Evolutionary conservation across 2,888 invertebrate species (phyloP), one percentile per base, ranked within the genome.

Genomic region (Alsophila aescularia): DNA sequence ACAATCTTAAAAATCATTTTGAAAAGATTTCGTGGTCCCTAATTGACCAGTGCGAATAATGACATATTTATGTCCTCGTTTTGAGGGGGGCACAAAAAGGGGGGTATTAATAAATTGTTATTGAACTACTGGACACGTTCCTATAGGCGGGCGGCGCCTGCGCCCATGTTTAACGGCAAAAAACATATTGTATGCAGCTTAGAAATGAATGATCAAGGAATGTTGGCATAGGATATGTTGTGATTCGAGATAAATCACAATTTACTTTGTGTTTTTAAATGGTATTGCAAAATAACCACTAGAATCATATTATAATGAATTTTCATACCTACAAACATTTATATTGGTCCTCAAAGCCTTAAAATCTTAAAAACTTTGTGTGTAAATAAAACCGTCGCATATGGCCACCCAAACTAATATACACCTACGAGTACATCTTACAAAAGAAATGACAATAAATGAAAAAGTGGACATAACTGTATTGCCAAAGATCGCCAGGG

Each of bases 31-130:
- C 50, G 31, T 45, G 52, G 44, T 35, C 49, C 64, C 76, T 89
- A 87, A 90, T 89, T 89, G 88, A 82, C 71, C 77, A 80, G 87
- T 81, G 87, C 75, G 81, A 85, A 85, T 85, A 85, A 87, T 84
- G 87, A 85, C 85, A 89, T 89, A 85, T 86, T 87, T 87, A 86
- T 86, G 79, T 77, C 64, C 55, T 56, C 43, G 58, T 52, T 53
- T 48, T 36, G 54, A 43, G 39, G 44, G 42, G 32, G 52, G 18
- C 35, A 52, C 67, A 74, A 75, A 85, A 87, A 83, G 73, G 66
- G 57, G n/a, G 57, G 58, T 81, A 85, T 85, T 87, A 87, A 86
- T 87, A 86, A 43, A 86, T 81, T 78, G 80, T 74, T 82, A 83
- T 80, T 77, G 78, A 77, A 83, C 79, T 83, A 83, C 79, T 61